Base-by-base conservation (phyloP, 92 coral and sea anemone species). In the Epizoanthus rinbou region DNA sequence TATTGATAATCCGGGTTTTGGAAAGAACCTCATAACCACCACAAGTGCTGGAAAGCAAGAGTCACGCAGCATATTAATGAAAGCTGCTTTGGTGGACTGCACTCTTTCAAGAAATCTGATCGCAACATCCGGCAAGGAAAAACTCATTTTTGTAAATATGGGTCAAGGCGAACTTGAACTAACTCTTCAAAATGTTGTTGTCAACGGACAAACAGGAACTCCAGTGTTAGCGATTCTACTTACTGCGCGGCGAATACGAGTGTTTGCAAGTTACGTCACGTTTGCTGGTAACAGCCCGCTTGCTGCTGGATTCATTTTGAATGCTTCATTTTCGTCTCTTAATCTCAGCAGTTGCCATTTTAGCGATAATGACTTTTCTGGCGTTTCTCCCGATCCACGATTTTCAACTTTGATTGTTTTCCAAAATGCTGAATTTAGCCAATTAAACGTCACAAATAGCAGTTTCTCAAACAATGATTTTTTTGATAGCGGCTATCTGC, bases 101-200 rank as follows among this genome's bases (percentile, higher is more conserved):
- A 33, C 18, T 33, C 47, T 66, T 7, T 14, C 72, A 18, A 5
- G 10, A 18, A 66, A 66, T 33, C 72, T 66, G 41, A 33, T 66
- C 72, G 45, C 0, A 33, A 66, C 72, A 66, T 66, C 72, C n/a
- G 72, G 72, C 31, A 33, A 66, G 25, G 72, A 28, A n/a, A 31
- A 13, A 9, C 45, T 33, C 18, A 28, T 31, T 1, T 28, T 66
- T 16, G 6, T 15, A 19, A 33, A 66, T 19, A 33, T 66, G 21
- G 18, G 7, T 28, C 47, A 66, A 33, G 21, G 25, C 6, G 72
- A 66, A 37, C 19, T 66, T 14, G 14, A 31, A 18, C 72, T 66
- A 33, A 66, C 22, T 7, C 33, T 66, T 66, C 19, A 66, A 14
- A 9, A 66, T 41, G 72, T 66, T 33, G 3, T 66, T 37, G 41